Conservation (phyloP, 2,113 vertebrate species). For the Chaenogobius annularis region DNA sequence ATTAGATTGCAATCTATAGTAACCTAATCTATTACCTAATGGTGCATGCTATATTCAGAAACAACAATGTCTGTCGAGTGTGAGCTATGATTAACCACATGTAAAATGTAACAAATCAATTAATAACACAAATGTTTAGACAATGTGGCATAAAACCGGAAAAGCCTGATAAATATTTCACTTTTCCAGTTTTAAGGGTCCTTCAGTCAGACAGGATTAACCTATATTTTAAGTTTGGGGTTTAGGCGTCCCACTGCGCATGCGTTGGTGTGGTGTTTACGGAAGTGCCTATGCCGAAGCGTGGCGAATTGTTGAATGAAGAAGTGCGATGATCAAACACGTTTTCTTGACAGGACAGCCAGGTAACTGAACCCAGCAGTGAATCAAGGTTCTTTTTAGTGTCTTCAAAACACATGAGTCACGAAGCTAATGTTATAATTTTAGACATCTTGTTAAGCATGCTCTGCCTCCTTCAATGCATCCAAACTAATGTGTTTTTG, state of each 20-base stretch:
- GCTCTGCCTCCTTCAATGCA: not conserved
- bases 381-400: not conserved
- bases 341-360: constrained; percentile 90
- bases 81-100: not conserved
- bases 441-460: not conserved
- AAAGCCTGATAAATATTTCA: not conserved
- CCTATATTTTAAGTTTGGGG: not conserved
- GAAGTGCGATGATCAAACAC: constrained; percentile 78
- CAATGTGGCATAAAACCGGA: not conserved
- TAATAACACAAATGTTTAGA: not conserved
- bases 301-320: not conserved
- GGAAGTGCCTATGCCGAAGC: constrained; percentile 41
- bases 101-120: not conserved
- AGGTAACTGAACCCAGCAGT: constrained; percentile 74
- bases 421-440: not conserved
- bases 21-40: too few species aligned
- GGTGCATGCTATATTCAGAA: not conserved
- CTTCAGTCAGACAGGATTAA: not conserved
- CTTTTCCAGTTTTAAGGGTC: not conserved
- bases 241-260: constrained; percentile 32
- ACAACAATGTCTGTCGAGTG: not conserved
- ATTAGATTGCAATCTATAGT: too few species aligned
- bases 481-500: not conserved
- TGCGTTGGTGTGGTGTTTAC: constrained; percentile 48
- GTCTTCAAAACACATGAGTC: not conserved